These are phyloP conservation scores for Cygnus atratus DNA, from an alignment of 2,113 vertebrate genomes.

Conservation along the genomic window DNA sequence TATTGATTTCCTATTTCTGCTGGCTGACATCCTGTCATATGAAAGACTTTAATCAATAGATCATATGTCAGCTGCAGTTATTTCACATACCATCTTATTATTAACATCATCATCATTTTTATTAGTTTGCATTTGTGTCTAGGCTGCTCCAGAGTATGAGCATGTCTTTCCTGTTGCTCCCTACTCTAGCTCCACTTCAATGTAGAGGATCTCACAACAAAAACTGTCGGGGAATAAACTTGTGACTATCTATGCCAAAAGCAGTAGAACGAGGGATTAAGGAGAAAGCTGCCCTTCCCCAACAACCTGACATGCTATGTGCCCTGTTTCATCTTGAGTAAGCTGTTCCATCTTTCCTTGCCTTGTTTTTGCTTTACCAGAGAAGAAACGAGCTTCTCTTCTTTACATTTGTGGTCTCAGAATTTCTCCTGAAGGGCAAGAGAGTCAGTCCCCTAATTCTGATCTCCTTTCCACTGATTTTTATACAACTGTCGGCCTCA, in stretches of 20 bases:
- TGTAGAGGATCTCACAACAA: accelerated
- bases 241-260: neutral
- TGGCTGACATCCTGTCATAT: constrained; percentile 54
- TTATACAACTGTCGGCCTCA: neutral
- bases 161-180: neutral
- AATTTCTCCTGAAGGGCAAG: neutral
- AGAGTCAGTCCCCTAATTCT: neutral
- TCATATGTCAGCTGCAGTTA: constrained; percentile 59
- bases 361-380: neutral
- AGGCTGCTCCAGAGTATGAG: neutral
- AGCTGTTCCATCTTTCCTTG: neutral
- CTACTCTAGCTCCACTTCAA: neutral
- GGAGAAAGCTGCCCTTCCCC: neutral
- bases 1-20: constrained; percentile 68
- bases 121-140: constrained; percentile 57
- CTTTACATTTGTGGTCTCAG: neutral
- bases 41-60: constrained; percentile 63
- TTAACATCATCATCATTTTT: constrained; percentile 56
- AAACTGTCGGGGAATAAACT: neutral
- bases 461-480: neutral
- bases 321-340: neutral
- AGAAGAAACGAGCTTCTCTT: neutral
- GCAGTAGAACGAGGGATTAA: neutral
- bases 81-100: constrained; percentile 55
- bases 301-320: neutral